phyloP scores from a whole-genome alignment of 2,888 invertebrate species.

The Apoderus coryli region DNA sequence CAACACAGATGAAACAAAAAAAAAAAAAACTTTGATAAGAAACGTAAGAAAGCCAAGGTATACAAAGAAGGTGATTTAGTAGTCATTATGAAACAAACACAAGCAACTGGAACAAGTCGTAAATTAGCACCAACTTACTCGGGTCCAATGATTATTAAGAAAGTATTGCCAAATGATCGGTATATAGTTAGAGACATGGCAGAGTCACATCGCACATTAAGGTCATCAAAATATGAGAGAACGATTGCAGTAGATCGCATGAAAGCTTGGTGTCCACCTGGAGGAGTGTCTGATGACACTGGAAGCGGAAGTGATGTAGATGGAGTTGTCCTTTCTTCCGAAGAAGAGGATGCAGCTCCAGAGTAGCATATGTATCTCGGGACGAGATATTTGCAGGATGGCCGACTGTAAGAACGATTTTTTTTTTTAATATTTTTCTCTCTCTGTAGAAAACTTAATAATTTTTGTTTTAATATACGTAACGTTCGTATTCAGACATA shows the following conservation, averaged over 20 bases:
- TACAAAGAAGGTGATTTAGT: conserved; percentile 16
- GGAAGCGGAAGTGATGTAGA: conserved; percentile 12
- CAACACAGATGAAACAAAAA: conserved; percentile 12
- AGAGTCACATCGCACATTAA: conserved; percentile 9
- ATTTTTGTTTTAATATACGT: too few relatives aligned
- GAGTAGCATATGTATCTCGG: conserved; percentile 1
- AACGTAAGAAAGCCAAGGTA: conserved; percentile 10
- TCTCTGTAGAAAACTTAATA: too few relatives aligned
- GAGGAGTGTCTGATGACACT: conserved; percentile 13
- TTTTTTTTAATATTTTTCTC: conserved; percentile 2
- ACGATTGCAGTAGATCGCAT: conserved; percentile 14
- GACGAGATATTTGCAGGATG: conserved; percentile 1
- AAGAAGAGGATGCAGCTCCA: neutral
- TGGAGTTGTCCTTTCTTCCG: conserved; percentile 9
- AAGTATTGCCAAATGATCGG: conserved; percentile 14
- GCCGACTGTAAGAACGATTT: neutral
- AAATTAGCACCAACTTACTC: conserved; percentile 13
- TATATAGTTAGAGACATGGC: conserved; percentile 14
- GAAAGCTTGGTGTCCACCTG: conserved; percentile 11
- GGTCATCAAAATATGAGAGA: conserved; percentile 11
- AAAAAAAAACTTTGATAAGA: conserved; percentile 9
- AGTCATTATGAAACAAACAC: conserved; percentile 10
- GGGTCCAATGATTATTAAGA: conserved; percentile 15
- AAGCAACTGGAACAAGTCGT: conserved; percentile 10
- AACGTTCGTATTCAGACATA: too few relatives aligned